These are phyloP conservation scores for Thyatira batis DNA, from an alignment of 2,888 invertebrate species.

Conservation along the genomic window DNA sequence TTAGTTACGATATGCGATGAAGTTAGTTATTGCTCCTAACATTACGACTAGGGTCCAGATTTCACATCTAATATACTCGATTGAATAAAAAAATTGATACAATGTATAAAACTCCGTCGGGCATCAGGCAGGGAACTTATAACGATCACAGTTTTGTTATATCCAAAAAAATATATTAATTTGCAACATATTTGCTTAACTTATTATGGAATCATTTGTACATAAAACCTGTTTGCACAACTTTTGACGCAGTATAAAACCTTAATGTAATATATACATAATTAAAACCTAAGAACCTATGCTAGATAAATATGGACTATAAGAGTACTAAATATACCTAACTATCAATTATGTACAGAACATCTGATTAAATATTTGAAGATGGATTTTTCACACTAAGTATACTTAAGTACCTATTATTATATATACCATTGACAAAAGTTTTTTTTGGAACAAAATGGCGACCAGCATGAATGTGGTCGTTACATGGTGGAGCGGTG, in stretches of 20 bases:
- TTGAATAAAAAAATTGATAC: conserved; percentile 15
- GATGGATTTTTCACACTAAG: background rate
- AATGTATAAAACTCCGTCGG: conserved; percentile 5
- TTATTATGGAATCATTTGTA: conserved; percentile 25
- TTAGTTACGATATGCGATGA: conserved; percentile 67
- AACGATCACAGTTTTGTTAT: conserved; percentile 35
- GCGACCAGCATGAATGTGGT: background rate
- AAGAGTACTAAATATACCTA: background rate
- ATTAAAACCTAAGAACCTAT: background rate
- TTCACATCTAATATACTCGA: conserved; percentile 24
- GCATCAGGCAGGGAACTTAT: conserved; percentile 17
- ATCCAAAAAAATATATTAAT: conserved; percentile 18
- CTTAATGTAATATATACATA: background rate
- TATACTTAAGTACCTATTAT: background rate
- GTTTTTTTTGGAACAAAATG: background rate
- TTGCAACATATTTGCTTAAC: background rate
- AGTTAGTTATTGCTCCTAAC: conserved; percentile 65
- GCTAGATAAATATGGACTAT: background rate
- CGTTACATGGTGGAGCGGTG: no score
- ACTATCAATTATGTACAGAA: background rate
- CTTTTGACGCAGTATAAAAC: conserved; percentile 1
- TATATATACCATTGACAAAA: no score
- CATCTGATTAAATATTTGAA: background rate
- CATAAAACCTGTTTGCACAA: conserved; percentile 26
- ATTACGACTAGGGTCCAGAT: conserved; percentile 29